A percentile compares a stretch with the other conserved stretches of the same genome.
phyloP scores from a whole-genome alignment of 1,140 invertebrate species.

The Heterodera carotae region DNA sequence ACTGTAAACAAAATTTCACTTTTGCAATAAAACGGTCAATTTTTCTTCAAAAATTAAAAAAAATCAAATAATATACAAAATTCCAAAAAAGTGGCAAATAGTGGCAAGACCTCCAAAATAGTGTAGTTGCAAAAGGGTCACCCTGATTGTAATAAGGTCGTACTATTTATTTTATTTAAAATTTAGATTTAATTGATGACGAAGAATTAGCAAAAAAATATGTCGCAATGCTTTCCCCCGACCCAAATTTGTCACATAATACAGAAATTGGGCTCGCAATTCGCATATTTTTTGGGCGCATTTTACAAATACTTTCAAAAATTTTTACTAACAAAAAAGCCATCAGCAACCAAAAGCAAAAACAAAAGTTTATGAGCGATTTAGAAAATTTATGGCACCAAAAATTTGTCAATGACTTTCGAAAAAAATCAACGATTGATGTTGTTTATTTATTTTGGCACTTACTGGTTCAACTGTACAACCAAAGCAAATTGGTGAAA shows the following conservation, averaged over 20 bases:
- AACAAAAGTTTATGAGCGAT: not conserved
- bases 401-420: not conserved
- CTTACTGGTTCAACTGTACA: not conserved
- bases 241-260: not conserved
- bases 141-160: too few relatives aligned
- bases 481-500: not conserved
- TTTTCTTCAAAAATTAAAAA: too few relatives aligned
- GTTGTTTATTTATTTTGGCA: conserved; percentile 1
- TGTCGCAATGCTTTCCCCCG: not conserved
- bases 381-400: not conserved
- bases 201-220: not conserved
- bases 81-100: too few relatives aligned
- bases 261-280: not conserved
- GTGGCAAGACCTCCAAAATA: too few relatives aligned
- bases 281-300: not conserved
- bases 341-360: not conserved
- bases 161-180: too few relatives aligned
- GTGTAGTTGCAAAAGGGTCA: too few relatives aligned
- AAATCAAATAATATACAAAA: too few relatives aligned
- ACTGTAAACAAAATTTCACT: too few relatives aligned
- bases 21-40: too few relatives aligned
- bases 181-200: not conserved
- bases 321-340: not conserved
- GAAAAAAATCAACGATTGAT: not conserved
- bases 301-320: not conserved